These are phyloP conservation scores for Drosophila subquinaria DNA, from an alignment of 2,888 invertebrate genomes.

Conservation along the genomic window DNA sequence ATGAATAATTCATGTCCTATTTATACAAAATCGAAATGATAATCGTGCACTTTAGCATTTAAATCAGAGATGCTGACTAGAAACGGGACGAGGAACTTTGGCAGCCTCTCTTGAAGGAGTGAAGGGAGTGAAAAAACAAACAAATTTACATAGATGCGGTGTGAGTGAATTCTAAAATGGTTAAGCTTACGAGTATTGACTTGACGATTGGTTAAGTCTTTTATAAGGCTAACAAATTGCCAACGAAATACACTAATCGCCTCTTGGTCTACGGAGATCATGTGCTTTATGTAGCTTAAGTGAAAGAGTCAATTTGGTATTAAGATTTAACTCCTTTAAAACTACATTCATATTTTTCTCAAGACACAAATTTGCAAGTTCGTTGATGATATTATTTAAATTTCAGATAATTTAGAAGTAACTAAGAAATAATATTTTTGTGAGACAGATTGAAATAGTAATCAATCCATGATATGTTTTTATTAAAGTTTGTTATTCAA, in stretches of 20 bases:
- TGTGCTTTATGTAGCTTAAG: neutral
- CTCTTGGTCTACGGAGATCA: neutral
- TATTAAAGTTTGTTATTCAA: no score
- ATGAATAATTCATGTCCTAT: conserved; percentile 75
- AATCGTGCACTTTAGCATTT: conserved; percentile 80
- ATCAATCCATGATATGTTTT: no score
- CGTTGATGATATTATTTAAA: no score
- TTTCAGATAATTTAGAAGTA: no score
- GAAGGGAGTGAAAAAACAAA: conserved; percentile 29
- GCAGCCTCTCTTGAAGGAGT: neutral
- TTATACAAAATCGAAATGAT: conserved; percentile 81
- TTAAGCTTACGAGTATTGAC: conserved; percentile 19
- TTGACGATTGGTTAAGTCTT: conserved; percentile 10
- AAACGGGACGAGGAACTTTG: conserved; percentile 1
- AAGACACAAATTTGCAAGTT: no score
- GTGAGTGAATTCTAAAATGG: conserved; percentile 25
- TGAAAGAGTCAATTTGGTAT: neutral
- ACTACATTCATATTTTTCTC: no score
- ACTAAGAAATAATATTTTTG: no score
- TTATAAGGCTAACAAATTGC: conserved; percentile 5
- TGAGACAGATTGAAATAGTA: no score
- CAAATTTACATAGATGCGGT: conserved; percentile 64
- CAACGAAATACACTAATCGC: neutral
- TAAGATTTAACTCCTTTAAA: no score
- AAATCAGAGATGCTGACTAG: conserved; percentile 62